Conservation (phyloP, 1,140 invertebrate species). For the Sitophilus oryzae region DNA sequence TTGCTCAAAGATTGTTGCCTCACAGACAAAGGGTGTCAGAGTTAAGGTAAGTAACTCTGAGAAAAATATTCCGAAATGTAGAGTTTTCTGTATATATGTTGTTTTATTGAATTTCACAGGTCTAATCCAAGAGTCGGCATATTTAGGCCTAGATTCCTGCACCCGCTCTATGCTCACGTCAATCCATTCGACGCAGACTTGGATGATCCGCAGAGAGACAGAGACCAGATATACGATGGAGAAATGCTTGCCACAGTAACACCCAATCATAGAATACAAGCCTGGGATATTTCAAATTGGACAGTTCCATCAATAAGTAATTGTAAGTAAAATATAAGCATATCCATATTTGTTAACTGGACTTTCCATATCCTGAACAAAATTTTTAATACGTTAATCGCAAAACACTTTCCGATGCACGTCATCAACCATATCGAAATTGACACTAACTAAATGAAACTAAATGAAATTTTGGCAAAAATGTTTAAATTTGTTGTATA, state of each 20-base stretch:
- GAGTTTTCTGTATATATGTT: neutral
- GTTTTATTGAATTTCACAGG: conserved; percentile 12
- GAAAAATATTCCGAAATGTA: neutral
- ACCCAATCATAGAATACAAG: conserved; percentile 69
- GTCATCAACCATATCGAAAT: too few relatives aligned
- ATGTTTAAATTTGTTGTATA: too few relatives aligned
- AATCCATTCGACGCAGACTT: conserved; percentile 43
- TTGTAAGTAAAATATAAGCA: conserved; percentile 48
- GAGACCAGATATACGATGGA: conserved; percentile 40
- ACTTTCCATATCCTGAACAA: too few relatives aligned
- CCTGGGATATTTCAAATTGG: conserved; percentile 71
- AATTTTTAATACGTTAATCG: too few relatives aligned
- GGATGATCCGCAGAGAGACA: conserved; percentile 42
- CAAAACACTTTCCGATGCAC: too few relatives aligned
- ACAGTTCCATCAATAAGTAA: conserved; percentile 69
- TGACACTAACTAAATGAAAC: too few relatives aligned
- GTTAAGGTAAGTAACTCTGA: conserved; percentile 18
- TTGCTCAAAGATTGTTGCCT: conserved; percentile 18
- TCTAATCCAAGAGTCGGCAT: conserved; percentile 32
- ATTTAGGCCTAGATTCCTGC: conserved; percentile 42
- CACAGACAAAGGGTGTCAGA: conserved; percentile 30
- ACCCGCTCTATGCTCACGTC: conserved; percentile 41
- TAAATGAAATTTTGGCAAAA: too few relatives aligned
- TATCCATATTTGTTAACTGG: neutral
- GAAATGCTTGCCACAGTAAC: conserved; percentile 42